Evolutionary conservation across 2,888 invertebrate species (phyloP), one percentile per base, ranked within the genome.

Genomic region (Uloborus plumipes): DNA sequence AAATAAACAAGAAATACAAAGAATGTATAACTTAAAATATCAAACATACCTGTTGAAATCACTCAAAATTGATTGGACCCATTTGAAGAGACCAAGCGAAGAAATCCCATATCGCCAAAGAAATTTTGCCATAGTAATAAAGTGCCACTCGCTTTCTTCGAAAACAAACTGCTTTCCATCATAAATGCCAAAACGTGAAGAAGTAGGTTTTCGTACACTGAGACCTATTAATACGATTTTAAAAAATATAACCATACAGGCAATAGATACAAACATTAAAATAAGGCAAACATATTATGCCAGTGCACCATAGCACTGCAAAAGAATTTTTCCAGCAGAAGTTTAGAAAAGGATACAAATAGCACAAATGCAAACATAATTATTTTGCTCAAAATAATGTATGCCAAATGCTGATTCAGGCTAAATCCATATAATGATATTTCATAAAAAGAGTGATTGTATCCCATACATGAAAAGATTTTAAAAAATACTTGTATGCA

Each of bases 21-120:
- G 11, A 7, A 9, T 39, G 1, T 22, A 3, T 20, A 2, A 65
- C 0, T n/a, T n/a, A n/a, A 64, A 20, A 13, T 66, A n/a, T 18
- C 7, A 66, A 31, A 51, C 86, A 84, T 87, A 90, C 91, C 87
- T 89, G 67, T 87, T 87, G 87, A 91, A 91, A 26, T 89, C 87
- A 53, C 87, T 86, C 22, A 91, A 85, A 84, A 90, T 86, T 53
- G 88, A 87, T 26, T 87, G 84, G 7, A 91, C 88, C 85, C 89
- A 89, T 85, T 87, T 88, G 16, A 89, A 85, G 39, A 92, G 88
- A 72, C 88, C 88, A 72, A 90, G 88, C 13, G 91, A 88, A 78
- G 91, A 90, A 74, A 90, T 88, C 9, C 92, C 92, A 88, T 93
- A 93, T 85, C 91, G 88, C 89, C 90, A 91, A 20, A 92, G 84